Evolutionary conservation across 1,140 invertebrate genomes (phyloP).

Genomic region (Chironomus striatipennis): DNA sequence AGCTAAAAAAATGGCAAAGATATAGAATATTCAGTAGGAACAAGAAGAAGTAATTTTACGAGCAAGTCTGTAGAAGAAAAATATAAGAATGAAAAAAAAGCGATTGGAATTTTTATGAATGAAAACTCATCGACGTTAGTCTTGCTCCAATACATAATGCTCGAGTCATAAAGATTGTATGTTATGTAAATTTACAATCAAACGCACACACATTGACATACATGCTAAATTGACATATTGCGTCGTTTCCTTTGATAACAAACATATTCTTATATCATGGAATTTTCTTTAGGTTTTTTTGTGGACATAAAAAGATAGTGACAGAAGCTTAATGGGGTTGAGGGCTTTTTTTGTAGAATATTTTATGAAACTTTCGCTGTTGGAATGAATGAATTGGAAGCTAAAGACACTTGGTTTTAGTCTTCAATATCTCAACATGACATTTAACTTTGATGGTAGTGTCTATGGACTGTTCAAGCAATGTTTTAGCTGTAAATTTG

Average conservation of each 20-base stretch:
- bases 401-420: not conserved
- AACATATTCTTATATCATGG: too few species aligned
- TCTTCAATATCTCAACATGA: too few species aligned
- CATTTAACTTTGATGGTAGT: too few species aligned
- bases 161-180: not conserved
- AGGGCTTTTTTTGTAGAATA: too few species aligned
- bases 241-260: not conserved
- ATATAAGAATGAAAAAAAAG: not conserved
- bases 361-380: too few species aligned
- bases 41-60: not conserved
- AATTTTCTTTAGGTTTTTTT: too few species aligned
- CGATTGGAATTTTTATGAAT: conserved; percentile 13
- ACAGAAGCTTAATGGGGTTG: too few species aligned
- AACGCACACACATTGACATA: not conserved
- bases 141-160: not conserved
- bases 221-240: not conserved
- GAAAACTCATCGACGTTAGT: not conserved
- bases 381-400: not conserved
- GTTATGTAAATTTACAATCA: not conserved
- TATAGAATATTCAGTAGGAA: not conserved
- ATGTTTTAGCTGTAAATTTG: too few species aligned
- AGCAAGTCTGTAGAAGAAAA: not conserved
- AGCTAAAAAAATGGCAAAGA: not conserved
- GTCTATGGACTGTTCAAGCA: too few species aligned
- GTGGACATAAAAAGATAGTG: too few species aligned